Conservation (phyloP, 2,888 invertebrate genomes). For the Rhimphoctona megacephalus region DNA sequence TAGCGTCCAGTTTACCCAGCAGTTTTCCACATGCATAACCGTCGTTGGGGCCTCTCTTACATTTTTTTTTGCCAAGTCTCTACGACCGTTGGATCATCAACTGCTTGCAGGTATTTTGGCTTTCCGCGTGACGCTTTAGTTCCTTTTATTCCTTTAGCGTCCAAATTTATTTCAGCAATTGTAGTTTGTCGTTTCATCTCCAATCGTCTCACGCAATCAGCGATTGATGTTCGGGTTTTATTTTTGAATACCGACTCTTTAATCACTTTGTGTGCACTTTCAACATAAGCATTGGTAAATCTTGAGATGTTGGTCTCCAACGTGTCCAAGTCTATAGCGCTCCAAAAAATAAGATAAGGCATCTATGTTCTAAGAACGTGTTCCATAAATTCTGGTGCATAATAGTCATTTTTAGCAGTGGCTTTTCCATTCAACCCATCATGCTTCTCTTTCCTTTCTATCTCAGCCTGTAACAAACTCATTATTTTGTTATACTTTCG, state of each 20-base stretch:
- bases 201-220: not conserved
- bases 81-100: not conserved
- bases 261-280: not conserved
- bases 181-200: no score
- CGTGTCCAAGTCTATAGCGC: not conserved
- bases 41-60: not conserved
- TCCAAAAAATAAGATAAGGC: not conserved
- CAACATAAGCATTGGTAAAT: not conserved
- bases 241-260: not conserved
- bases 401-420: not conserved
- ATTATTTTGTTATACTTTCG: not conserved
- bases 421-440: not conserved
- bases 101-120: not conserved
- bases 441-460: not conserved
- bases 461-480: not conserved
- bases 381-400: not conserved
- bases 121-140: not conserved
- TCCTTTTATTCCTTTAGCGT: not conserved
- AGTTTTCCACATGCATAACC: not conserved
- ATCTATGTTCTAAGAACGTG: not conserved
- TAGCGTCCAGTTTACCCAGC: not conserved
- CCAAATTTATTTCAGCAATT: not conserved
- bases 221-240: not conserved
- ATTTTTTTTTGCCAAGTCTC: slow-evolving; percentile 7
- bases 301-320: not conserved